Evolutionary conservation across 2,888 invertebrate genomes (phyloP).

Genomic region (Pandemis cinnamomeana): DNA sequence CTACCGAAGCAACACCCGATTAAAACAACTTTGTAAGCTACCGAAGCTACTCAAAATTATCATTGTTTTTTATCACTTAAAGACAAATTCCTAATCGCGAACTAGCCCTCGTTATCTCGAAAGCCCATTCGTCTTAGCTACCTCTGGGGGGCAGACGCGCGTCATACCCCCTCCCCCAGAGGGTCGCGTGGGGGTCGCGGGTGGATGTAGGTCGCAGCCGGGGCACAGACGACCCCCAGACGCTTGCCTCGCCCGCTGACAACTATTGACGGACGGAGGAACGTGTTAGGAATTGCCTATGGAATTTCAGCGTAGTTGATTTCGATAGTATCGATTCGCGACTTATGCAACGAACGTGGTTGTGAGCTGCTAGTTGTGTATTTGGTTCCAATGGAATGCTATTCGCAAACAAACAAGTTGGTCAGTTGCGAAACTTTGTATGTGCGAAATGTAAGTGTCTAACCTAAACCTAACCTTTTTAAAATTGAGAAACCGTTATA

Average conservation of each 20-base stretch:
- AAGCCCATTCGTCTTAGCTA: constrained; percentile 62
- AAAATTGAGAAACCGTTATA: neutral
- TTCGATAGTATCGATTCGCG: constrained; percentile 4
- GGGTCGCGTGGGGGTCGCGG: constrained; percentile 45
- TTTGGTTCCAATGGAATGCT: neutral
- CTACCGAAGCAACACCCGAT: no score
- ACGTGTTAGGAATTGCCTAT: constrained; percentile 33
- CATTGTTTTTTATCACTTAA: constrained; percentile 6
- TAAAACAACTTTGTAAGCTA: no score
- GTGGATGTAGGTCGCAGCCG: constrained; percentile 78
- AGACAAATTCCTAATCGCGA: constrained; percentile 15
- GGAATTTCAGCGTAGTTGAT: constrained; percentile 19
- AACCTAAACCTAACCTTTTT: neutral
- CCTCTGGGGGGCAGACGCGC: constrained; percentile 55
- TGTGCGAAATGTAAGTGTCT: neutral
- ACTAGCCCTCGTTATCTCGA: constrained; percentile 52
- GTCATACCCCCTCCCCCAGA: constrained; percentile 50
- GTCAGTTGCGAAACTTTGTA: neutral
- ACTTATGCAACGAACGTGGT: neutral
- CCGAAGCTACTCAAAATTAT: neutral
- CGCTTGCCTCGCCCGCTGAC: constrained; percentile 64
- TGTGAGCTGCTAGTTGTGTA: neutral
- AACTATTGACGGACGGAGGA: constrained; percentile 44
- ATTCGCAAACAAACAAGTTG: constrained; percentile 1
- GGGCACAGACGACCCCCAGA: constrained; percentile 82